Evolutionary conservation across 2,888 invertebrate species (phyloP).

Genomic region (Pardosa pseudoannulata): DNA sequence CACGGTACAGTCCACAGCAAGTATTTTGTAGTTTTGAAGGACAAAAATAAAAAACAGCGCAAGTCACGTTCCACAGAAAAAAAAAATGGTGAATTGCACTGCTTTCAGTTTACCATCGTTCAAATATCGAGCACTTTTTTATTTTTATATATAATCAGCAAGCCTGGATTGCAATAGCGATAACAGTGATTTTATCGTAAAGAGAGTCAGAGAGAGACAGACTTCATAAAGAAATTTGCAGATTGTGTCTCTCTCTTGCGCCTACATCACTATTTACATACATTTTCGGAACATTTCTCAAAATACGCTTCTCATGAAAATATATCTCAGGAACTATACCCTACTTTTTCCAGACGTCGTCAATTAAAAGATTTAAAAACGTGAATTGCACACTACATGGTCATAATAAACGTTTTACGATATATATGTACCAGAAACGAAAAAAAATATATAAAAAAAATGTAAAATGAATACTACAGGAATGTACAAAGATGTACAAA

Average conservation of each 20-base stretch:
- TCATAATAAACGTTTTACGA: background rate
- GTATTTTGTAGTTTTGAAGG: background rate
- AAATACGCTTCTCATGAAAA: conserved; percentile 34
- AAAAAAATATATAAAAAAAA: no score
- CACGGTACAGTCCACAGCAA: conserved; percentile 6
- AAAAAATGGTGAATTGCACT: background rate
- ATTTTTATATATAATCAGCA: no score
- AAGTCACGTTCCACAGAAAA: background rate
- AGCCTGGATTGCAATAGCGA: background rate
- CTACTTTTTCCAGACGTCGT: conserved; percentile 12
- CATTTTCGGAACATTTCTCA: conserved; percentile 6
- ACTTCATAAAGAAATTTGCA: background rate
- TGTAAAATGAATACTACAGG: no score
- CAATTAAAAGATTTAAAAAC: background rate
- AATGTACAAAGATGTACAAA: no score
- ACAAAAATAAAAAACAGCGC: background rate
- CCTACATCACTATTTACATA: conserved; percentile 11
- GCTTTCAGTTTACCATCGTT: background rate
- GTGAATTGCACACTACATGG: conserved; percentile 15
- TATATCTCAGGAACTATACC: conserved; percentile 39
- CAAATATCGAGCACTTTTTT: background rate
- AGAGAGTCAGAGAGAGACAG: background rate
- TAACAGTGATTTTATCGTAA: background rate
- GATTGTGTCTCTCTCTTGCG: background rate
- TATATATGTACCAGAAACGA: no score